Percentiles rank a stretch among this genome's conserved stretches.
Evolutionary conservation across 2,888 invertebrate genomes (phyloP).

Genomic region (Hipparchia semele): DNA sequence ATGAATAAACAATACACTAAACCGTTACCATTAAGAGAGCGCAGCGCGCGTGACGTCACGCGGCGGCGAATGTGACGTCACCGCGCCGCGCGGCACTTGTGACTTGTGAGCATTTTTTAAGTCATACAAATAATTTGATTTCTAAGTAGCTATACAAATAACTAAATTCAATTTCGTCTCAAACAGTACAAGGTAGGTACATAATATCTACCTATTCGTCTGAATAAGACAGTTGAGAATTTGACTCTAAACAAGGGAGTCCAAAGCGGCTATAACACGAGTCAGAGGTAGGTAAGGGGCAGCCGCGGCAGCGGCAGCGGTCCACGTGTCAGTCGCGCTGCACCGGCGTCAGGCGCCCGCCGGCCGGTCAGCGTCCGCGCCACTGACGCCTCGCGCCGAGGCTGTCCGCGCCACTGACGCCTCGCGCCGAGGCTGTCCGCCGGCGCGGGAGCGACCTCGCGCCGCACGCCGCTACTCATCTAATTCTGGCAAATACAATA

Average conservation of each 20-base stretch:
- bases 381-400: too few species aligned
- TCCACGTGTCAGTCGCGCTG: too few species aligned
- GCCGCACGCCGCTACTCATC: neutral
- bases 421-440: neutral
- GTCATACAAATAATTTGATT: neutral
- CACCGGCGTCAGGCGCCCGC: too few species aligned
- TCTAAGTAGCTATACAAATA: neutral
- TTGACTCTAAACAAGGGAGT: too few species aligned
- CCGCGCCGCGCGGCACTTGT: neutral
- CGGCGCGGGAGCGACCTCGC: neutral
- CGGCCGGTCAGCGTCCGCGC: too few species aligned
- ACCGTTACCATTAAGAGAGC: neutral
- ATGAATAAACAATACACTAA: slow-evolving; percentile 5
- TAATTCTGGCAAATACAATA: slow-evolving; percentile 4
- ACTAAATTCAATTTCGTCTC: too few species aligned
- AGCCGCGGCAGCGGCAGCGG: too few species aligned
- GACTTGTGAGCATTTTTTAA: neutral
- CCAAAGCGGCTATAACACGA: too few species aligned
- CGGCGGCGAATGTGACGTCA: neutral
- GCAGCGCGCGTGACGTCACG: neutral
- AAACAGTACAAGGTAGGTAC: too few species aligned
- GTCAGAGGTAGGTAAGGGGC: too few species aligned
- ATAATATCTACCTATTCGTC: too few species aligned
- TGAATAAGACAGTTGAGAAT: too few species aligned
- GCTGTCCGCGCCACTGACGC: neutral